A percentile compares a stretch with the other conserved stretches of the same genome.
These are phyloP conservation scores for Epsilonema sp. DNA, from an alignment of 2,888 invertebrate genomes.

Conservation along the genomic window DNA sequence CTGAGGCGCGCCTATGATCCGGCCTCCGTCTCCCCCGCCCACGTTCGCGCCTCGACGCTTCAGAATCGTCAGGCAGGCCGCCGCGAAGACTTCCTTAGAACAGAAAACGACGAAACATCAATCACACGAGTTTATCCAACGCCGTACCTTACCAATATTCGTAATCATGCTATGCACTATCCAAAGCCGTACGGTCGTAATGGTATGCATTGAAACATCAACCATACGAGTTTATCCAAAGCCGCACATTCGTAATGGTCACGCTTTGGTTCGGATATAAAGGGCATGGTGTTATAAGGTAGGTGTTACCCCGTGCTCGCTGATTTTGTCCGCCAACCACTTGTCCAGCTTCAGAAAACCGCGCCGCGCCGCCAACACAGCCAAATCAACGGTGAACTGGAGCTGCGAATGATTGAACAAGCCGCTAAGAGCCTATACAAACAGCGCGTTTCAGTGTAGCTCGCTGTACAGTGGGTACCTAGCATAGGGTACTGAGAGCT, in stretches of 20 bases:
- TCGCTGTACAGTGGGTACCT: neutral
- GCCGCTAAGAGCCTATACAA: constrained; percentile 60
- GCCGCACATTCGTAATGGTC: too few relatives aligned
- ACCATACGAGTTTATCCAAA: too few relatives aligned
- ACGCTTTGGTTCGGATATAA: too few relatives aligned
- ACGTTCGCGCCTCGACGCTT: constrained; percentile 66
- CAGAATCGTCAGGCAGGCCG: constrained; percentile 33
- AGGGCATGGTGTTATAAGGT: too few relatives aligned
- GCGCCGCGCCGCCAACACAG: constrained; percentile 81
- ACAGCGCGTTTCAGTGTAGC: constrained; percentile 15
- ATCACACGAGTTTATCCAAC: too few relatives aligned
- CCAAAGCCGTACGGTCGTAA: too few relatives aligned
- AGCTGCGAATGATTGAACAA: constrained; percentile 73
- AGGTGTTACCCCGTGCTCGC: constrained; percentile 88
- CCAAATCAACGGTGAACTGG: constrained; percentile 85
- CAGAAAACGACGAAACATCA: too few relatives aligned
- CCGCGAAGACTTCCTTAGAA: constrained; percentile 33
- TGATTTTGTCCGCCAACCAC: constrained; percentile 89
- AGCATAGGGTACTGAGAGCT: too few relatives aligned
- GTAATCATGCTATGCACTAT: too few relatives aligned
- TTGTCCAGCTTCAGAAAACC: constrained; percentile 95
- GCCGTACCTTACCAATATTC: too few relatives aligned
- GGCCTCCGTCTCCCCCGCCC: constrained; percentile 40
- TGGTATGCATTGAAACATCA: too few relatives aligned
- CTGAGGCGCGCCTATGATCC: too few relatives aligned